Conservation (phyloP, 2,888 invertebrate genomes). For the Caenorhabditis sp. region DNA sequence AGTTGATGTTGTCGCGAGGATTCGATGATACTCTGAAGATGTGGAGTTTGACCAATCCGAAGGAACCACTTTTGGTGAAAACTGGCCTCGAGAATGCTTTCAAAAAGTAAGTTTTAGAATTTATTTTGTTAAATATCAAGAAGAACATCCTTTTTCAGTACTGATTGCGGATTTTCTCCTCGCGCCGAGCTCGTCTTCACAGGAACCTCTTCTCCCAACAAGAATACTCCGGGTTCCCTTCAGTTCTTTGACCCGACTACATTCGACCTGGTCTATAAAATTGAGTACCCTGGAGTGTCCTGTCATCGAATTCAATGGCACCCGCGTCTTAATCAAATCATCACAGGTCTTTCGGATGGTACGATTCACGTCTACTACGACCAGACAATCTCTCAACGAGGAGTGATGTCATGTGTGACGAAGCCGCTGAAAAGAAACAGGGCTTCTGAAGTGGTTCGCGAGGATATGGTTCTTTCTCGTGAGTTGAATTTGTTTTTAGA, state of each 20-base stretch:
- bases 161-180: conserved; percentile 90
- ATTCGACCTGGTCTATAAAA: conserved; percentile 88
- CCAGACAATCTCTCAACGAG: conserved; percentile 89
- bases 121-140: not conserved
- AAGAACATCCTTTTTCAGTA: conserved; percentile 85
- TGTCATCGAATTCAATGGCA: conserved; percentile 96
- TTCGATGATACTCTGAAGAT: conserved; percentile 94
- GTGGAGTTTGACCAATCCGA: conserved; percentile 90
- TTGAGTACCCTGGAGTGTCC: conserved; percentile 89
- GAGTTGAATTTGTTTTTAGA: conserved; percentile 68
- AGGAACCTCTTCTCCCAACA: conserved; percentile 89
- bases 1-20: conserved; percentile 66
- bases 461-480: conserved; percentile 95
- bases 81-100: conserved; percentile 90
- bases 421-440: conserved; percentile 80
- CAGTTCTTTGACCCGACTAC: conserved; percentile 90
- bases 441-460: conserved; percentile 90
- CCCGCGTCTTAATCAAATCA: conserved; percentile 96
- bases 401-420: conserved; percentile 92
- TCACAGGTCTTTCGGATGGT: conserved; percentile 90
- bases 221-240: conserved; percentile 86
- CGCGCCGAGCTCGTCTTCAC: conserved; percentile 93
- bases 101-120: conserved; percentile 83
- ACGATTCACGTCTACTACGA: conserved; percentile 92
- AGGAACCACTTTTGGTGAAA: conserved; percentile 88